Base-by-base conservation (phyloP, 2,113 vertebrate species). In the Pelobates fuscus region DNA sequence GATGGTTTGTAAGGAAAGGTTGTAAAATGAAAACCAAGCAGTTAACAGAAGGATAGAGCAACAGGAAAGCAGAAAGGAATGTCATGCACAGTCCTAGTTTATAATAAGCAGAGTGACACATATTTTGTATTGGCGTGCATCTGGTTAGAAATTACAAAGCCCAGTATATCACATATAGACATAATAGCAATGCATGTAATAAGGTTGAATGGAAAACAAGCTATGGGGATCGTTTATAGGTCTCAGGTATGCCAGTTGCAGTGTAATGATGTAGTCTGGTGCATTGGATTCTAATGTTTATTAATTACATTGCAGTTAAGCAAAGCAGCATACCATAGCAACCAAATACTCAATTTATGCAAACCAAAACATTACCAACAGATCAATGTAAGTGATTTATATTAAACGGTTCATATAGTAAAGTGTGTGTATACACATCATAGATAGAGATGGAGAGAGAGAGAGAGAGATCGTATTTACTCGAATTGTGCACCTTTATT, bases 11-110 rank as follows among this genome's bases (percentile, higher is more conserved):
- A 20, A 77, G 57, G 73, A 77, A 77, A 77, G 65, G 73, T 68
- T 77, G 73, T 77, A 68, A 64, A 77, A 77, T 61, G 64, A 72
- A 72, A 70, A 60, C 55, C 68, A 60, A 72, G 70, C 70, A 64
- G 26, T 54, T 71, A 72, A 37, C 70, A 54, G 58, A 58, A 71
- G 70, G 62, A 26, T 72, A 21, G 26, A 72, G 70, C 70, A 72
- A 72, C 60, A 72, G 27, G 60, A 72, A 72, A 63, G 70, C 41
- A 61, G 55, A 49, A 52, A 68, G 43, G 62, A 65, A 43, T 77
- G 43, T 37, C 55, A 68, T 25, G 30, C n/a, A 61, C n/a, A 75
- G 59, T 74, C 62, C 62, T 14, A 8, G 23, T 27, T 59, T 62
- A 58, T 75, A 52, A 68, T 46, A 62, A 71, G 43, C 32, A 21